A percentile compares a stretch with the other conserved stretches of the same genome.
Conservation (phyloP, 2,888 invertebrate species). For the Drosophila suboccidentalis region DNA sequence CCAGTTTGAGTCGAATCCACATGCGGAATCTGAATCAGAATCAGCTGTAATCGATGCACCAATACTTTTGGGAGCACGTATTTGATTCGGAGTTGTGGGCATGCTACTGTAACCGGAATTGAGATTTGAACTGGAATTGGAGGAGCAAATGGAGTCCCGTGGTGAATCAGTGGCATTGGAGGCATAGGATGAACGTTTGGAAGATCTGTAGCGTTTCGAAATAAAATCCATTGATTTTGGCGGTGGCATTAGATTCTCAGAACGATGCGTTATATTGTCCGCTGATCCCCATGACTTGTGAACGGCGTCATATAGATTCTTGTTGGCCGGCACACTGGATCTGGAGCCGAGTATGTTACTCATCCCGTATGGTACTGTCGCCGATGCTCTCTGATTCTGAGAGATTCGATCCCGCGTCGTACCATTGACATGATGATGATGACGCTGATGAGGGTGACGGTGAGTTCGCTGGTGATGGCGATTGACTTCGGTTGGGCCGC, state of each 20-base stretch:
- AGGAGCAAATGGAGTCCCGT: constrained; percentile 80
- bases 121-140: constrained; percentile 81
- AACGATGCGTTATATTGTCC: constrained; percentile 91
- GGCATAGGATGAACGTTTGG: constrained; percentile 86
- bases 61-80: constrained; percentile 84
- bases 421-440: constrained; percentile 83
- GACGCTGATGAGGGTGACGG: constrained; percentile 85
- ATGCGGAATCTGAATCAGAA: constrained; percentile 95
- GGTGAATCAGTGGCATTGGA: constrained; percentile 80
- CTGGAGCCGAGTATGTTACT: constrained; percentile 74
- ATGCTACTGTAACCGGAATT: constrained; percentile 87
- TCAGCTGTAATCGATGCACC: constrained; percentile 85
- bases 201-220: constrained; percentile 88
- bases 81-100: constrained; percentile 90
- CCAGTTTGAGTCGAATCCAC: constrained; percentile 94
- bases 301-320: constrained; percentile 88
- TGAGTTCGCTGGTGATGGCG: constrained; percentile 86
- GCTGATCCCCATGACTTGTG: constrained; percentile 96
- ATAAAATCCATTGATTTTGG: constrained; percentile 90
- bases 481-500: constrained; percentile 69
- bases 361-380: constrained; percentile 76
- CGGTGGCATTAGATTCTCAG: constrained; percentile 89
- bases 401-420: constrained; percentile 79
- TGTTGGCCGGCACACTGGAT: constrained; percentile 81
- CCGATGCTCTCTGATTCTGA: constrained; percentile 81